Conservation (phyloP, 2,113 vertebrate genomes). For the Anarhynchus alexandrinus region DNA sequence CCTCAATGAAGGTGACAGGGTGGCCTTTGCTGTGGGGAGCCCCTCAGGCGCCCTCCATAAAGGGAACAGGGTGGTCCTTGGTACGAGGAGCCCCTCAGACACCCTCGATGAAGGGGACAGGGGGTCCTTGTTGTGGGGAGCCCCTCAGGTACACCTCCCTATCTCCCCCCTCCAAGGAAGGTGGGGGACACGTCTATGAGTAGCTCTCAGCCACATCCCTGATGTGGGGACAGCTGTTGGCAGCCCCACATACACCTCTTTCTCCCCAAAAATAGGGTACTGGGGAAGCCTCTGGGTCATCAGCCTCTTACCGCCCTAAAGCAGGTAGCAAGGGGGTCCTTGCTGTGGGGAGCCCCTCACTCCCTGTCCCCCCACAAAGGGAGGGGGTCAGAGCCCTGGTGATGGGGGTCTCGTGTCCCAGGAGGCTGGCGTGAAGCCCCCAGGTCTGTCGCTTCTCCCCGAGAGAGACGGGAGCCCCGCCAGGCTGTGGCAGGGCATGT, state of each 20-base stretch:
- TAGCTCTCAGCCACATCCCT: neutral
- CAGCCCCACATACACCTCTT: neutral
- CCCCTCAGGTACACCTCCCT: neutral
- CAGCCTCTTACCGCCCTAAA: neutral
- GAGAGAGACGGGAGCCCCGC: fast-evolving
- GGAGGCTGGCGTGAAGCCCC: fast-evolving
- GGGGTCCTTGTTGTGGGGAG: too few species aligned
- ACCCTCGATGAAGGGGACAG: too few species aligned
- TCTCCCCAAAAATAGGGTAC: neutral
- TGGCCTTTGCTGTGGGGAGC: fast-evolving
- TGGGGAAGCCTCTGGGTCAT: neutral
- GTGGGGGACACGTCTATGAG: neutral
- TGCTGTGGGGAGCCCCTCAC: neutral
- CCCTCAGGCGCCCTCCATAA: neutral
- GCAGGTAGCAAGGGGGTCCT: neutral
- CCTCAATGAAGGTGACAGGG: fast-evolving
- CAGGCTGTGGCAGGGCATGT: fast-evolving
- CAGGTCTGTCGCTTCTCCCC: fast-evolving
- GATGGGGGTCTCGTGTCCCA: neutral
- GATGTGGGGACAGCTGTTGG: too few species aligned
- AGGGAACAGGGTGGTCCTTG: neutral
- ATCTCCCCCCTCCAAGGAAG: neutral
- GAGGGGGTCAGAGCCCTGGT: fast-evolving
- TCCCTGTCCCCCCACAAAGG: neutral
- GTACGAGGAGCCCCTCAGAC: neutral